Percentiles rank a stretch among this genome's conserved stretches.
Conservation (phyloP, 2,113 vertebrate genomes). For the Cynocephalus volans region DNA sequence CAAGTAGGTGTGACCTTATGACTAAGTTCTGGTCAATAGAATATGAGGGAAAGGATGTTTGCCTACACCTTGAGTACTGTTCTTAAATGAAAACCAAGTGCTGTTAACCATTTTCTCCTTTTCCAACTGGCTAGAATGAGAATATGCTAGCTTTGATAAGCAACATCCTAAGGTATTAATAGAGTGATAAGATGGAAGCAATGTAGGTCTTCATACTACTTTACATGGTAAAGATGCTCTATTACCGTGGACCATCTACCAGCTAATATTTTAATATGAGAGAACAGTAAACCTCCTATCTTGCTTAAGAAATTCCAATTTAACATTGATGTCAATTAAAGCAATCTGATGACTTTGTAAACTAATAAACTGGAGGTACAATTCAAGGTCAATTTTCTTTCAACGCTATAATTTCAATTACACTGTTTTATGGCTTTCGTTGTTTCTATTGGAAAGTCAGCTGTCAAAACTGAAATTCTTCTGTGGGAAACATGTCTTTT, state of each 20-base stretch:
- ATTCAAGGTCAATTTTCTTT: not conserved
- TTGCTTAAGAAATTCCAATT: not conserved
- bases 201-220: not conserved
- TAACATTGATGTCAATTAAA: not conserved
- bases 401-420: rapidly evolving
- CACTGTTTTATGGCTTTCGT: not conserved
- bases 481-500: not conserved
- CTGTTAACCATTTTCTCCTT: not conserved
- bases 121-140: no score
- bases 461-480: not conserved
- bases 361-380: no score
- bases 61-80: no score
- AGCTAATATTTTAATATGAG: not conserved
- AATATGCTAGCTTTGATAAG: not conserved
- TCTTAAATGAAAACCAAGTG: not conserved
- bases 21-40: no score
- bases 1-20: no score
- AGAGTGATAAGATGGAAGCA: not conserved
- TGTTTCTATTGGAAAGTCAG: not conserved
- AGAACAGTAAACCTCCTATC: no score
- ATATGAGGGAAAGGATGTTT: no score
- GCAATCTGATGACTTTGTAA: not conserved
- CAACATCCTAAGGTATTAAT: rapidly evolving
- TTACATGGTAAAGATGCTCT: no score
- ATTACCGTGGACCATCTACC: no score